Percentiles rank a stretch among this genome's conserved stretches.
These are phyloP conservation scores for Nasonia vitripennis DNA, from an alignment of 1,140 invertebrate genomes.

Conservation along the genomic window DNA sequence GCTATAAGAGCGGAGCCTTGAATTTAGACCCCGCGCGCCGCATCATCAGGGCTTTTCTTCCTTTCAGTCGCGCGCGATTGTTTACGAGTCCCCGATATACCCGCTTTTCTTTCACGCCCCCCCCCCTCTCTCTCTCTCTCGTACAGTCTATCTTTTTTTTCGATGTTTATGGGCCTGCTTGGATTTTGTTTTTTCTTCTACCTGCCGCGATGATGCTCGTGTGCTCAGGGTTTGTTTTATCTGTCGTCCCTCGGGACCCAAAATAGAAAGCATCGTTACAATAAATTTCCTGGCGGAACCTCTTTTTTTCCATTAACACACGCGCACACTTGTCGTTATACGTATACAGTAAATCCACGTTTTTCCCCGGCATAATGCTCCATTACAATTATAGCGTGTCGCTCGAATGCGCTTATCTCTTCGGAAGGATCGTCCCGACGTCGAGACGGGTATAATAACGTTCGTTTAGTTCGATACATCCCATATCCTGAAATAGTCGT, in stretches of 20 bases:
- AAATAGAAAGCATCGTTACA: slow-evolving; percentile 7
- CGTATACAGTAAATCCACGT: background rate
- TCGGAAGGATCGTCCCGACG: background rate
- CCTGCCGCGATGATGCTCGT: background rate
- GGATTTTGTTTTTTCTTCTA: background rate
- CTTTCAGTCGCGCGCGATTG: slow-evolving; percentile 4
- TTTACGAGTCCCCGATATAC: background rate
- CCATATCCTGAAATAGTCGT: background rate
- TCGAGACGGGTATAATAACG: no score
- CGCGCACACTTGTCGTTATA: no score
- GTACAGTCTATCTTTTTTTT: slow-evolving; percentile 1
- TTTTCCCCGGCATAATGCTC: background rate
- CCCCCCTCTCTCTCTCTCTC: no score
- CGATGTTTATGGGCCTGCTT: background rate
- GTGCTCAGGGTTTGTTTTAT: background rate
- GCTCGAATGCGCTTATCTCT: background rate
- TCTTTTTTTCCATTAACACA: background rate
- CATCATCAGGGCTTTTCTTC: slow-evolving; percentile 8
- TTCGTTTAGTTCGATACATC: no score
- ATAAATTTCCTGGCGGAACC: background rate
- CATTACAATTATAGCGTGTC: background rate
- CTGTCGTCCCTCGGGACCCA: background rate
- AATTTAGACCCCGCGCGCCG: background rate
- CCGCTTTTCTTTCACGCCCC: background rate
- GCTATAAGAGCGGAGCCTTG: slow-evolving; percentile 10